A percentile compares a stretch with the other conserved stretches of the same genome.
These are phyloP conservation scores for Halichondria panicea DNA, from an alignment of 37 sponge, comb jelly and placozoan genomes.

Conservation along the genomic window DNA sequence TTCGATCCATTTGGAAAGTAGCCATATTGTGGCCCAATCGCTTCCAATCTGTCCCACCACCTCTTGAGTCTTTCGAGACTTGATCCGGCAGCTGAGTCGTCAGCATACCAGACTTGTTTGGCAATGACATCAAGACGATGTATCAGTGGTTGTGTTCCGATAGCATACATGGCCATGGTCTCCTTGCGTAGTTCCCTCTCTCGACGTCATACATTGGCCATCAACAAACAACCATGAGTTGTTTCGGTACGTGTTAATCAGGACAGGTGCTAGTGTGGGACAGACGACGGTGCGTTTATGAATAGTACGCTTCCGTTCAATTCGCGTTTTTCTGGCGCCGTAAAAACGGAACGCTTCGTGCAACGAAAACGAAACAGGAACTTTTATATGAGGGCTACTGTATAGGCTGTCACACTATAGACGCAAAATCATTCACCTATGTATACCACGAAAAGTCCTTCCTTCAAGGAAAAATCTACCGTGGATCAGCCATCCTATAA, in stretches of 20 bases:
- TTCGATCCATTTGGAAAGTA: slow-evolving; percentile 53
- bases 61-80: slow-evolving; percentile 1
- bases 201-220: slow-evolving; percentile 38
- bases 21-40: slow-evolving; percentile 41
- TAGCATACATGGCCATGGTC: slow-evolving; percentile 58
- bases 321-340: too few species aligned
- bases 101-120: slow-evolving; percentile 68
- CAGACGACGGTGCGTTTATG: too few species aligned
- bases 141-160: slow-evolving; percentile 46
- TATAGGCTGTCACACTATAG: too few species aligned
- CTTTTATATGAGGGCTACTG: too few species aligned
- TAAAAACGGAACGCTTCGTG: too few species aligned
- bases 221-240: slow-evolving; percentile 27
- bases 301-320: too few species aligned
- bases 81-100: slow-evolving; percentile 44
- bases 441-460: too few species aligned
- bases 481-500: too few species aligned
- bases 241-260: slow-evolving; percentile 47
- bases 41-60: slow-evolving; percentile 31
- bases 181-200: slow-evolving; percentile 48
- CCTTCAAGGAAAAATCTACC: too few species aligned
- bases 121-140: slow-evolving; percentile 13
- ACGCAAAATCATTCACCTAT: too few species aligned
- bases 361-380: too few species aligned
- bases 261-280: slow-evolving; percentile 30